A percentile compares a stretch with the other conserved stretches of the same genome.
Conservation (phyloP, 1,140 invertebrate genomes). For the Dermatophagoides farinae region DNA sequence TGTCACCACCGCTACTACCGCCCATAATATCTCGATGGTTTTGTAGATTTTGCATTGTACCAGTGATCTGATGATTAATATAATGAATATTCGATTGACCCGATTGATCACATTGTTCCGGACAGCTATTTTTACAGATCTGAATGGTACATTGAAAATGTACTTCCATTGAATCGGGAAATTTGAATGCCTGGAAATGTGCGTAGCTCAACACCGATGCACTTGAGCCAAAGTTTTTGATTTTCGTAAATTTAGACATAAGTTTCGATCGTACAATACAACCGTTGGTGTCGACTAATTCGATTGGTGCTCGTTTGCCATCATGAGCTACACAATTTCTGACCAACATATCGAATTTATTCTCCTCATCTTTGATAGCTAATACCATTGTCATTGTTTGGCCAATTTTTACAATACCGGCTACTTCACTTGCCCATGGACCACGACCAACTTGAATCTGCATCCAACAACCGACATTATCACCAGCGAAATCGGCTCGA, state of each 20-base stretch:
- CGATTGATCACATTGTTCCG: constrained; percentile 17
- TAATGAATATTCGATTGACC: constrained; percentile 17
- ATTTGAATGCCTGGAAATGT: constrained; percentile 43
- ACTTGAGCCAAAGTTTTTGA: constrained; percentile 79
- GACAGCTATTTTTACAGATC: constrained; percentile 20
- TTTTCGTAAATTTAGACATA: constrained; percentile 79
- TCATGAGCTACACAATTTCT: constrained; percentile 81
- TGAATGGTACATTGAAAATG: constrained; percentile 23
- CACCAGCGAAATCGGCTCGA: constrained; percentile 72
- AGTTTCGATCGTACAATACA: constrained; percentile 78
- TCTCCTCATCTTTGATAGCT: constrained; percentile 82
- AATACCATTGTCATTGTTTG: constrained; percentile 90
- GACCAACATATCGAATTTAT: constrained; percentile 84
- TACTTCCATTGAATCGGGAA: constrained; percentile 23
- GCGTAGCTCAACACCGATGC: constrained; percentile 81
- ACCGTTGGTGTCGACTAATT: constrained; percentile 71
- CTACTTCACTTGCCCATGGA: constrained; percentile 78
- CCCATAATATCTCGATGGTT: not conserved
- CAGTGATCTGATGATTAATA: not conserved
- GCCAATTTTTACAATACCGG: constrained; percentile 79
- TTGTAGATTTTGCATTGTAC: not conserved
- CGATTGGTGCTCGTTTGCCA: constrained; percentile 70
- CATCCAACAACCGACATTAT: constrained; percentile 60
- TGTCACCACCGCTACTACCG: not conserved
- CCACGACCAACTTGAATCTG: constrained; percentile 26